Conservation (phyloP, 2,888 invertebrate species). For the Drosophila mettleri region DNA sequence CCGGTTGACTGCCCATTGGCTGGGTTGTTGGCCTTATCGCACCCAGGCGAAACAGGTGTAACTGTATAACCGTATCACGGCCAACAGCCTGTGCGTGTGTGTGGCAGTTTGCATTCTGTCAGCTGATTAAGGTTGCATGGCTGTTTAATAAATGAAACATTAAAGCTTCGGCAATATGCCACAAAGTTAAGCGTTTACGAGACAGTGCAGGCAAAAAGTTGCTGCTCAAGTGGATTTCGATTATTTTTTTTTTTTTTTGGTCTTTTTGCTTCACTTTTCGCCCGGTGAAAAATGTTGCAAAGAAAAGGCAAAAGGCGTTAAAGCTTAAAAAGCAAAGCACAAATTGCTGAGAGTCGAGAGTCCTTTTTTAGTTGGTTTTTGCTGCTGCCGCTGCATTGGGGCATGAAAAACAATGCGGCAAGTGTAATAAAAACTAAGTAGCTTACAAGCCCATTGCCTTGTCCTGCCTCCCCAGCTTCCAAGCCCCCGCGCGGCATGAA, state of each 20-base stretch:
- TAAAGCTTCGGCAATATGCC: slow-evolving; percentile 28
- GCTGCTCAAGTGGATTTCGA: slow-evolving; percentile 14
- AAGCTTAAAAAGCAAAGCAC: slow-evolving; percentile 25
- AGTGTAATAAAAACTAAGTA: slow-evolving; percentile 81
- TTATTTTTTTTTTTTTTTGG: background rate
- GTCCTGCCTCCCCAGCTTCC: background rate
- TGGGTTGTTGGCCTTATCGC: slow-evolving; percentile 65
- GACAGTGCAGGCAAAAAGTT: slow-evolving; percentile 21
- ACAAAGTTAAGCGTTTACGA: slow-evolving; percentile 17
- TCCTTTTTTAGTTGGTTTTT: slow-evolving; percentile 4
- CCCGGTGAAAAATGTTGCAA: slow-evolving; percentile 43
- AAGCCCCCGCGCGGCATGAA: background rate
- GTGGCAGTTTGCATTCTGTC: slow-evolving; percentile 29
- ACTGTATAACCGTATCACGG: slow-evolving; percentile 49
- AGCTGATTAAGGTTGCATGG: slow-evolving; percentile 57
- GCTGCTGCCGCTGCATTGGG: slow-evolving; percentile 32
- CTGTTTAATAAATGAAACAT: slow-evolving; percentile 52
- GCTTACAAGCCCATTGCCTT: slow-evolving; percentile 74
- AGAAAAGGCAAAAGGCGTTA: slow-evolving; percentile 15
- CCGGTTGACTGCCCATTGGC: slow-evolving; percentile 15
- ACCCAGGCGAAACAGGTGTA: slow-evolving; percentile 50
- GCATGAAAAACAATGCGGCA: slow-evolving; percentile 77
- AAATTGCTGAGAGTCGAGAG: slow-evolving; percentile 21
- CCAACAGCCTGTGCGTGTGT: slow-evolving; percentile 6
- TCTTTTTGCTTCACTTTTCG: slow-evolving; percentile 18